phyloP scores from a whole-genome alignment of 2,797 vertebrate species.

The Propithecus perrieri region DNA sequence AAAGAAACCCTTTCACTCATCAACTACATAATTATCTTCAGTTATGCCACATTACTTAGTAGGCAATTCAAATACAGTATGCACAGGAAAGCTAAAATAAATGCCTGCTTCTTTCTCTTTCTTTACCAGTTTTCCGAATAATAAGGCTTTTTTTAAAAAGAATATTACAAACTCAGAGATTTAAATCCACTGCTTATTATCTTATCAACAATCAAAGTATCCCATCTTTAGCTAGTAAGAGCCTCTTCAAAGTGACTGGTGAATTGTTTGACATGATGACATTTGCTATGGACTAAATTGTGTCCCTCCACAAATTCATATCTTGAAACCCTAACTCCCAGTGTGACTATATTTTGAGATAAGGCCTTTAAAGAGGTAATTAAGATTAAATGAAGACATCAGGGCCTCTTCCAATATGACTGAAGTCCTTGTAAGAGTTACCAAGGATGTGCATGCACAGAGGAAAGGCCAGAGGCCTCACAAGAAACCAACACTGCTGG shows the following conservation, averaged over 20 bases:
- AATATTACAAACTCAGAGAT: neutral
- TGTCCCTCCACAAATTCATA: neutral
- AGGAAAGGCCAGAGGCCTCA: neutral
- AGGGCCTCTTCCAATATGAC: neutral
- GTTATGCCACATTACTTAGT: neutral
- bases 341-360: neutral
- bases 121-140: neutral
- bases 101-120: neutral
- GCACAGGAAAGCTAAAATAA: neutral
- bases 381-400: neutral
- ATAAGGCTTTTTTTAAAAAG: neutral
- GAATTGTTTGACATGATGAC: neutral
- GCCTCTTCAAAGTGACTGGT: neutral
- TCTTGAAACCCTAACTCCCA: neutral
- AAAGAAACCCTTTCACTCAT: neutral
- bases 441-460: too few species aligned
- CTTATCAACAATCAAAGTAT: neutral
- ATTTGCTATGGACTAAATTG: neutral
- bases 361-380: too few species aligned
- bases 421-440: neutral
- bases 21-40: neutral
- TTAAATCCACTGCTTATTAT: neutral
- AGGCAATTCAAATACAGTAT: neutral
- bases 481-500: neutral
- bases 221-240: neutral